Evolutionary conservation across 2,113 vertebrate species (phyloP).

Genomic region (Addax nasomaculatus): DNA sequence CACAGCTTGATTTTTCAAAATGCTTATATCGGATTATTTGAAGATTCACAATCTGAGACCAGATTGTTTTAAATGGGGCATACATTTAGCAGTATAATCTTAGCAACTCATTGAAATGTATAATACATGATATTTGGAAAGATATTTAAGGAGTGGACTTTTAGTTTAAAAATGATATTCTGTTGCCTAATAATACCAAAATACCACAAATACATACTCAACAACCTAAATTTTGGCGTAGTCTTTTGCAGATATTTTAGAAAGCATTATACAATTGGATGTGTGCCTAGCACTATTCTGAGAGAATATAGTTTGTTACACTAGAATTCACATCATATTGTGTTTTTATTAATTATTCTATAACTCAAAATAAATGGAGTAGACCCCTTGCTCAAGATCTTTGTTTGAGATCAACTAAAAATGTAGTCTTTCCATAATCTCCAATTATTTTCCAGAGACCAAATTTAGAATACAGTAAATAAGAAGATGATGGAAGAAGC

Average conservation of each 20-base stretch:
- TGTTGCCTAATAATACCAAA: not conserved
- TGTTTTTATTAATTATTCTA: constrained; percentile 55
- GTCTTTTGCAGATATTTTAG: constrained; percentile 22
- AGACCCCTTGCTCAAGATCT: not conserved
- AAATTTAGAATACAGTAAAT: constrained; percentile 48
- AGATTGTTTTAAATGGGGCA: not conserved
- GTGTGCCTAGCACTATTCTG: not conserved
- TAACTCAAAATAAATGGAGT: not conserved
- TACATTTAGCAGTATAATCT: not conserved
- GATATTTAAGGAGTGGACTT: not conserved
- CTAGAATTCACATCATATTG: constrained; percentile 33
- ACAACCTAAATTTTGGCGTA: constrained; percentile 8
- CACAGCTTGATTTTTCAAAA: not conserved
- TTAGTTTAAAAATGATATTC: not conserved
- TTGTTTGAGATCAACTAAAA: constrained; percentile 34
- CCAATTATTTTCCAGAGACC: constrained; percentile 37
- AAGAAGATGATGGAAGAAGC: constrained; percentile 11
- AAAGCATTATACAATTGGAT: not conserved
- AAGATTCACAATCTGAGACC: not conserved
- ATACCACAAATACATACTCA: not conserved
- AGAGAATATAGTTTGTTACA: not conserved
- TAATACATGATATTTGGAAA: not conserved
- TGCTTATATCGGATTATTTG: not conserved
- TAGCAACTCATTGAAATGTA: not conserved
- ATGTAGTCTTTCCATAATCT: constrained; percentile 42